These are phyloP conservation scores for Bucco capensis DNA, from an alignment of 2,113 vertebrate species.

Conservation along the genomic window DNA sequence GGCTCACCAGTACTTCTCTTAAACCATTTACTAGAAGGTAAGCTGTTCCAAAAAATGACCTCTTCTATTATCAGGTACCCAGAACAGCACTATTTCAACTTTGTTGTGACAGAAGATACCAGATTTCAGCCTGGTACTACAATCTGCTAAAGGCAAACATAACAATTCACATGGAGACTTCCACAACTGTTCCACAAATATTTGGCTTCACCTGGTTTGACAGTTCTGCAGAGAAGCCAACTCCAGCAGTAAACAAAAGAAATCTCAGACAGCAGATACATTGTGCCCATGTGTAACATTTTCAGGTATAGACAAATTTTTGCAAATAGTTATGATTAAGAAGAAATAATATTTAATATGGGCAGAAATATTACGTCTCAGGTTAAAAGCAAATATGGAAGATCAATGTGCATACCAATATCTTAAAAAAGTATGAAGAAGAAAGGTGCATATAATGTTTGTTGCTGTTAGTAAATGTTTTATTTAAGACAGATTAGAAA, in stretches of 20 bases:
- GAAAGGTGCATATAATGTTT: not conserved
- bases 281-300: not conserved
- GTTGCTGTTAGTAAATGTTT: not conserved
- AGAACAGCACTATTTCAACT: slow-evolving; percentile 23
- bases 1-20: not conserved
- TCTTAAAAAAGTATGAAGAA: not conserved
- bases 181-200: not conserved
- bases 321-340: not conserved
- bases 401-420: not conserved
- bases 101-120: slow-evolving; percentile 13
- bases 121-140: not conserved
- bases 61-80: slow-evolving; percentile 5
- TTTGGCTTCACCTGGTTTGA: not conserved
- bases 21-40: not conserved
- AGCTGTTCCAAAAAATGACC: slow-evolving; percentile 46
- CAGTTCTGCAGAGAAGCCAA: not conserved
- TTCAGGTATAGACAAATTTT: not conserved
- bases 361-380: not conserved
- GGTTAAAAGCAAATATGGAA: not conserved
- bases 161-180: not conserved
- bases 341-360: not conserved
- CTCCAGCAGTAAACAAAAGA: not conserved
- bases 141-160: not conserved
- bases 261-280: not conserved
- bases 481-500: not conserved